phyloP scores from a whole-genome alignment of 2,888 invertebrate genomes.

The Spialia ferax region DNA sequence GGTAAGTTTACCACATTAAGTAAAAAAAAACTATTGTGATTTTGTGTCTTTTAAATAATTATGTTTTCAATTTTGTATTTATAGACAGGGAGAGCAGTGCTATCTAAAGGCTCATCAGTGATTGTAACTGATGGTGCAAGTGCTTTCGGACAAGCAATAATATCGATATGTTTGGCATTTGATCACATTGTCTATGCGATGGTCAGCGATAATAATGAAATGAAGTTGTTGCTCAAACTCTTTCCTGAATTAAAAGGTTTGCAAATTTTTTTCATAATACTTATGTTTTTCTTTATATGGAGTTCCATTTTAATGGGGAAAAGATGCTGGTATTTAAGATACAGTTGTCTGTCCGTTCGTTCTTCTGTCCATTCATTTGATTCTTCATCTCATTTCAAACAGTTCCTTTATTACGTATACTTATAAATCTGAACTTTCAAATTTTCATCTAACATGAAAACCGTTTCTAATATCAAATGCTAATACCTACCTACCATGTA shows the following conservation, averaged over 20 bases:
- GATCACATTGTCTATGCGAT: conserved; percentile 45
- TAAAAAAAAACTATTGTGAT: not conserved
- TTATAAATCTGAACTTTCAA: too few species aligned
- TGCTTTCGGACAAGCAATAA: conserved; percentile 46
- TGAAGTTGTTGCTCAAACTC: conserved; percentile 42
- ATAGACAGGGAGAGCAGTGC: conserved; percentile 13
- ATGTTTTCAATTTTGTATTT: not conserved
- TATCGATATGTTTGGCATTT: conserved; percentile 43
- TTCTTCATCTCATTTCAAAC: too few species aligned
- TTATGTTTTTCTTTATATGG: too few species aligned
- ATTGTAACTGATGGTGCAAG: conserved; percentile 44
- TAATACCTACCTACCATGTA: too few species aligned
- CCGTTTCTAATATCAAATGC: too few species aligned
- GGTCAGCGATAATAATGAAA: conserved; percentile 44
- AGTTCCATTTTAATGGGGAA: too few species aligned
- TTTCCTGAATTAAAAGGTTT: conserved; percentile 39
- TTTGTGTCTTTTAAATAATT: not conserved
- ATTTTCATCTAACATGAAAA: too few species aligned
- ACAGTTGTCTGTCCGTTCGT: too few species aligned
- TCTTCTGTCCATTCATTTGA: too few species aligned
- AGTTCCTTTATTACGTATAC: too few species aligned
- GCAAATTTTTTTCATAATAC: too few species aligned
- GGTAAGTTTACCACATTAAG: conserved; percentile 49
- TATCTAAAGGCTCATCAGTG: not conserved
- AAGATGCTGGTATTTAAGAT: too few species aligned